Percentiles rank a stretch among this genome's conserved stretches.
These are phyloP conservation scores for Falco novaeseelandiae DNA, from an alignment of 2,797 vertebrate genomes.

Conservation along the genomic window DNA sequence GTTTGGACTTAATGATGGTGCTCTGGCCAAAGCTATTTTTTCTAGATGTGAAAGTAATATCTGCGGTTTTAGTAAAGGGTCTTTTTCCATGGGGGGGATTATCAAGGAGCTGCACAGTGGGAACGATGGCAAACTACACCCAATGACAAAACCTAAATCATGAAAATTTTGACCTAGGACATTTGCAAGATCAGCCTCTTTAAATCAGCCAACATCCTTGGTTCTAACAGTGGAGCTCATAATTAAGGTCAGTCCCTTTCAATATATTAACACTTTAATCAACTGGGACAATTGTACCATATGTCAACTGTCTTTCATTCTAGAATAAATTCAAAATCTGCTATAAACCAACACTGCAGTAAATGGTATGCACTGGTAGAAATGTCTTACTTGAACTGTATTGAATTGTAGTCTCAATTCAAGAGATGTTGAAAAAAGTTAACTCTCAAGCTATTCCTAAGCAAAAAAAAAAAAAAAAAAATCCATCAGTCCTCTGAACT, in stretches of 20 bases:
- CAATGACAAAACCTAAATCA: neutral
- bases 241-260: neutral
- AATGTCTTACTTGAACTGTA: neutral
- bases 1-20: neutral
- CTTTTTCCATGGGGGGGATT: fast-evolving
- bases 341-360: neutral
- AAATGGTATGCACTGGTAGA: neutral
- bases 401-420: neutral
- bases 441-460: neutral
- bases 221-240: neutral
- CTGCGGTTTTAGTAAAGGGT: neutral
- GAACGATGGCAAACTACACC: neutral
- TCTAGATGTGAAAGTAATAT: neutral
- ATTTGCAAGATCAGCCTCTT: neutral
- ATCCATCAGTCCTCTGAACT: neutral
- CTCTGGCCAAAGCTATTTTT: neutral
- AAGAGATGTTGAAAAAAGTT: neutral
- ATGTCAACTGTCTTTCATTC: neutral
- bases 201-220: neutral
- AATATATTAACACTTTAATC: neutral
- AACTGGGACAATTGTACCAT: neutral
- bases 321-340: neutral
- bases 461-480: neutral
- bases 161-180: neutral
- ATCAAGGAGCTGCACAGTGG: neutral